These are phyloP conservation scores for Hemiprocne comata DNA, from an alignment of 2,113 vertebrate species.

Conservation along the genomic window DNA sequence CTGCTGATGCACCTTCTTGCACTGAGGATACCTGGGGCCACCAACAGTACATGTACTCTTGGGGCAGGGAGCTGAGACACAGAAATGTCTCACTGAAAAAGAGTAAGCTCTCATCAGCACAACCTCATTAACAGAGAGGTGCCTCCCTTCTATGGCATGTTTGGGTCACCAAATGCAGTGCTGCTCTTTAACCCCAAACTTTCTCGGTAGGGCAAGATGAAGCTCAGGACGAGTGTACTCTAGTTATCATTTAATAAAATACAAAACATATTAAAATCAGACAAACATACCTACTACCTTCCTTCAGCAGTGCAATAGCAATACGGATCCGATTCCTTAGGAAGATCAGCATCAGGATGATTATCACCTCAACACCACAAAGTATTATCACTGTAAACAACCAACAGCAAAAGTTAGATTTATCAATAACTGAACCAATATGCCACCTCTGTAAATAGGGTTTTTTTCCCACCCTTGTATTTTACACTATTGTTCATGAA, in stretches of 20 bases:
- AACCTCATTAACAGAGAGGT: neutral
- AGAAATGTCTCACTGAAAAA: neutral
- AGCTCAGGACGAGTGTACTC: neutral
- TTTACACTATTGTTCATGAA: neutral
- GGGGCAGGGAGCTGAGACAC: neutral
- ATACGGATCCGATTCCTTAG: slow-evolving; percentile 86
- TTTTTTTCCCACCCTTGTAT: neutral
- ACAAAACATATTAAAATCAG: neutral
- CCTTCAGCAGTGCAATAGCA: slow-evolving; percentile 89
- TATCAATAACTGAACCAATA: neutral
- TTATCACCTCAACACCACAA: slow-evolving; percentile 79
- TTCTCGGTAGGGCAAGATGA: neutral
- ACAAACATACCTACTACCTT: slow-evolving; percentile 90
- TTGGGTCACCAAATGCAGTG: neutral
- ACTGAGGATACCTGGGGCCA: neutral
- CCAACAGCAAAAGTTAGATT: neutral
- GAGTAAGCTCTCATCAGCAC: neutral
- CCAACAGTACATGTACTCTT: neutral
- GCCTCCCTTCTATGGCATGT: neutral
- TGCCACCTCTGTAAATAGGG: neutral
- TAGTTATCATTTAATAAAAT: neutral
- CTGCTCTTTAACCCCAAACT: neutral
- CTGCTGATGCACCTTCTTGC: neutral
- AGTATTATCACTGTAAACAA: slow-evolving; percentile 87
- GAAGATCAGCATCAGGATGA: slow-evolving; percentile 90